Evolutionary conservation across 2,888 invertebrate species (phyloP).

Genomic region (Bursaphelenchus okinawaensis): DNA sequence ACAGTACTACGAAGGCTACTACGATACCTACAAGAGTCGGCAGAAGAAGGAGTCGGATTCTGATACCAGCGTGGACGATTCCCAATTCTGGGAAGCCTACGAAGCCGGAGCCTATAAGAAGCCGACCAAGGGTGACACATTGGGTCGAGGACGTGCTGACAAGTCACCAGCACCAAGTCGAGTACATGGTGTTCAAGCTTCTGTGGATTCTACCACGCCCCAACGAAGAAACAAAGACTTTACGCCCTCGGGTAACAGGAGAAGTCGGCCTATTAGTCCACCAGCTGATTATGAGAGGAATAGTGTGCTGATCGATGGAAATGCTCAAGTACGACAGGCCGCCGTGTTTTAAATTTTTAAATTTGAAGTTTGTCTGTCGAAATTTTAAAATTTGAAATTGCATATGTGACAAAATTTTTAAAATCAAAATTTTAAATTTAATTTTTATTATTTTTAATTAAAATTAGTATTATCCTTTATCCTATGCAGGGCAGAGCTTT

Average conservation of each 20-base stretch:
- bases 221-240: slow-evolving; percentile 27
- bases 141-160: slow-evolving; percentile 17
- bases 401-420: neutral
- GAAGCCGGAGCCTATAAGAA: slow-evolving; percentile 53
- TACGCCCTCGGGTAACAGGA: slow-evolving; percentile 13
- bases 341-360: slow-evolving; percentile 6
- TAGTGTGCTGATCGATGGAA: neutral
- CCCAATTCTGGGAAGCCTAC: slow-evolving; percentile 39
- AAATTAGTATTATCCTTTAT: too few species aligned
- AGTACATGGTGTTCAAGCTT: neutral
- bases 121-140: slow-evolving; percentile 45
- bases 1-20: slow-evolving; percentile 52
- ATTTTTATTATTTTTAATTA: neutral
- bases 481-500: too few species aligned
- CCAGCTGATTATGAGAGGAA: slow-evolving; percentile 50
- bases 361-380: too few species aligned
- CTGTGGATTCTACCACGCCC: slow-evolving; percentile 27
- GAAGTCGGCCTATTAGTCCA: slow-evolving; percentile 46
- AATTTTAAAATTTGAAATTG: neutral
- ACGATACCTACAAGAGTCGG: slow-evolving; percentile 48
- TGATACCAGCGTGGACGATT: slow-evolving; percentile 20
- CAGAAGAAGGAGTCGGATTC: slow-evolving; percentile 31
- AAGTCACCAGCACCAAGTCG: slow-evolving; percentile 9
- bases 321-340: neutral
- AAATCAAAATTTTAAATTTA: neutral